Base-by-base conservation (phyloP, 2,797 vertebrate species). In the Anas bahamensis region DNA sequence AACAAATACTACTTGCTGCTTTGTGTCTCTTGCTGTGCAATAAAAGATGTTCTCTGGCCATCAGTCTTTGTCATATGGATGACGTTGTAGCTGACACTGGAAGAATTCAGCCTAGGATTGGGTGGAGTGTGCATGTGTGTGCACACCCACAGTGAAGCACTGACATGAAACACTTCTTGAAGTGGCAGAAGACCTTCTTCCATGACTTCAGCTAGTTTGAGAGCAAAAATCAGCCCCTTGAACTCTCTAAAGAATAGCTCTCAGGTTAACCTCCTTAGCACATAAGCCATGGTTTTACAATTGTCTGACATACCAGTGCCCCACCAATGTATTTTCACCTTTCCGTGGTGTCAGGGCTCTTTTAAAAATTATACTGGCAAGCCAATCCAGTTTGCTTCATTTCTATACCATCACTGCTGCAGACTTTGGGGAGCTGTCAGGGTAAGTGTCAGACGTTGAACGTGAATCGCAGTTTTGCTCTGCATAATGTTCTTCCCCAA, bases 1-100 rank as follows among this genome's bases (percentile, higher is more conserved):
- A 87, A 10, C 42, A 86, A 83, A 63, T 72, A 21, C 35, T n/a
- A 64, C 53, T 56, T 74, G 64, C 53, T 95, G 68, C 35, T 83
- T 89, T 24, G 37, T 89, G 52, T 26, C 17, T 86, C 37, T 57
- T 83, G 39, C 56, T 70, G 10, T 39, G 70, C 70, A 83, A 53
- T 57, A 53, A 86, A 75, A 81, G 33, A n/a, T 60, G 37, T 79
- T 91, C 48, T 73, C 39, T 75, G 53, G 48, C 31, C 37, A 23
- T 29, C 0, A 0, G 5, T 13, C 91, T 94, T 91, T 79, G 70
- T 86, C 11, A 24, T 91, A 88, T 84, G 86, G 66, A 6, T 86
- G 55, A 11, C 26, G 13, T 37, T 88, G 60, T 68, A 70, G 41
- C 9, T 53, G 76, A 46, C 22, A 11, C 48, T 70, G 44, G 74